A percentile compares a stretch with the other conserved stretches of the same genome.
Conservation (phyloP, 2,113 vertebrate genomes). For the Thymallus thymallus region DNA sequence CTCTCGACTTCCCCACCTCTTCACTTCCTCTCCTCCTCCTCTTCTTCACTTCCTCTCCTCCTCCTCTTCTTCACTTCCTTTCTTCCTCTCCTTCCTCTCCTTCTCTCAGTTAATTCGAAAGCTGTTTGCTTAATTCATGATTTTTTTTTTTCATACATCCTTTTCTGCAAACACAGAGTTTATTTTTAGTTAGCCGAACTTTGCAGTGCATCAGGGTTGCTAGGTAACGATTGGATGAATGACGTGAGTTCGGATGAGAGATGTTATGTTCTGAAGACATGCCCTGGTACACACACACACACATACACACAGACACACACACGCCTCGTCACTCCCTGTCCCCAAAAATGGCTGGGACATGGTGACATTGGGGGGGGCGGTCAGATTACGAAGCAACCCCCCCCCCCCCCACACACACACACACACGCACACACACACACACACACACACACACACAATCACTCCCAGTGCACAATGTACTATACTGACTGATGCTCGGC, state of each 20-base stretch:
- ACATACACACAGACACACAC: not conserved
- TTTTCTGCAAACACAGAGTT: conserved; percentile 62
- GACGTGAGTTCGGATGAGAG: conserved; percentile 58
- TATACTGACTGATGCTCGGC: too few relatives aligned
- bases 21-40: too few relatives aligned
- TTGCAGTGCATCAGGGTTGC: conserved; percentile 70
- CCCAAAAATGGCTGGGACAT: too few relatives aligned
- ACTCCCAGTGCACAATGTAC: too few relatives aligned
- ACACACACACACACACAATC: too few relatives aligned
- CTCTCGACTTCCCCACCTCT: too few relatives aligned
- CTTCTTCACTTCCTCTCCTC: not conserved
- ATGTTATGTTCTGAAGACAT: conserved; percentile 34
- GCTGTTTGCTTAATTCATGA: not conserved
- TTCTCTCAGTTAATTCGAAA: not conserved
- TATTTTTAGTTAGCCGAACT: conserved; percentile 74
- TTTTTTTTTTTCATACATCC: conserved; percentile 49
- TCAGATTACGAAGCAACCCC: too few relatives aligned
- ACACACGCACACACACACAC: too few relatives aligned
- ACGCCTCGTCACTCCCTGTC: not conserved
- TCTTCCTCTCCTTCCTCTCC: too few relatives aligned
- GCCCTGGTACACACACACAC: conserved; percentile 25
- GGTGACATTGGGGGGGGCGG: too few relatives aligned
- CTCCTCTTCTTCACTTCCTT: too few relatives aligned
- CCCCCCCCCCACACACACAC: too few relatives aligned
- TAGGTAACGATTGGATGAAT: conserved; percentile 63